These are phyloP conservation scores for Lepidochrysops patricia DNA, from an alignment of 2,888 invertebrate species.

Conservation along the genomic window DNA sequence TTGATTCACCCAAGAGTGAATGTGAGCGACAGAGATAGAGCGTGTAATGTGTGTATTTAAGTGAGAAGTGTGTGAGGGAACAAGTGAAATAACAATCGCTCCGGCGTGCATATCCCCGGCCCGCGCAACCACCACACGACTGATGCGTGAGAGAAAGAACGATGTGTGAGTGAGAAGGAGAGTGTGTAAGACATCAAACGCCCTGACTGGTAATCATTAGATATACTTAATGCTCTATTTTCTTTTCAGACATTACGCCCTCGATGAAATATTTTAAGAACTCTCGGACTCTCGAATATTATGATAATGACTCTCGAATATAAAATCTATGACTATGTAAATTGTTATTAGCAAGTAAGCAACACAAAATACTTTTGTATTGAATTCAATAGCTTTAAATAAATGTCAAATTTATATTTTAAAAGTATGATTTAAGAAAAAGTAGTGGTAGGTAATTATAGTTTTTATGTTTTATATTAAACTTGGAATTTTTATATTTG, in stretches of 20 bases:
- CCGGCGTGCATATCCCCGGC: too few species aligned
- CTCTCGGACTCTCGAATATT: background rate
- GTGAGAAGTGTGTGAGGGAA: background rate
- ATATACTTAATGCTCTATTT: background rate
- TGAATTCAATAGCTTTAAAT: constrained; percentile 30
- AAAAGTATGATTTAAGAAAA: background rate
- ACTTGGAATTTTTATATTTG: background rate
- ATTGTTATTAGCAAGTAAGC: background rate
- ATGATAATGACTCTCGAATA: too few species aligned
- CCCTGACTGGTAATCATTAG: background rate
- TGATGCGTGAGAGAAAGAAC: constrained; percentile 18
- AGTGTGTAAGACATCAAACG: background rate
- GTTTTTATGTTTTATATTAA: background rate
- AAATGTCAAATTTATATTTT: constrained; percentile 24
- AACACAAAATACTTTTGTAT: constrained; percentile 16
- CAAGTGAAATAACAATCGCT: too few species aligned
- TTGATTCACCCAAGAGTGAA: too few species aligned
- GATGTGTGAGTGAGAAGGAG: background rate
- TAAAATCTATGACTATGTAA: background rate
- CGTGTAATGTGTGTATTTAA: background rate
- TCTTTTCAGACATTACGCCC: constrained; percentile 15
- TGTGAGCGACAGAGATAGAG: background rate
- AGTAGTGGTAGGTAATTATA: background rate
- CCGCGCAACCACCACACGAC: constrained; percentile 26
- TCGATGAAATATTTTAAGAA: background rate